phyloP scores from a whole-genome alignment of 2,888 invertebrate species.

The Caenorhabditis becei region DNA sequence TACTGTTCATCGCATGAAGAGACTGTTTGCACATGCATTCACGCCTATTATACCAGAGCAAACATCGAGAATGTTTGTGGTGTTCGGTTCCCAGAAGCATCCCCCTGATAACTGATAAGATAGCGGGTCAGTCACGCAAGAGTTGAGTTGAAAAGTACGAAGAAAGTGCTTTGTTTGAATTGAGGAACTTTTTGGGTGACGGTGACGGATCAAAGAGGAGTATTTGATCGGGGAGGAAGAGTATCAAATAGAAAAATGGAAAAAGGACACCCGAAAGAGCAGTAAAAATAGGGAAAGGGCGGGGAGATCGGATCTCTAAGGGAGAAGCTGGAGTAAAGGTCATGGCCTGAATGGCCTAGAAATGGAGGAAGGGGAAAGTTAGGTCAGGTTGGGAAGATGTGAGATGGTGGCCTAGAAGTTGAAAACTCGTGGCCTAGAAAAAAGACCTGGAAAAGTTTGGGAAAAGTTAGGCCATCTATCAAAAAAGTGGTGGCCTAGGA shows the following conservation, averaged over 20 bases:
- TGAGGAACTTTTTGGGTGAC: constrained; percentile 12
- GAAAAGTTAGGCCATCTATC: too few relatives aligned
- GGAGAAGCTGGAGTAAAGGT: not conserved
- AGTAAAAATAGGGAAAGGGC: not conserved
- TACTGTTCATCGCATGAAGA: constrained; percentile 14
- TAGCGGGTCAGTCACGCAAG: constrained; percentile 49
- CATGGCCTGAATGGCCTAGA: too few relatives aligned
- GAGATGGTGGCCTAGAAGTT: too few relatives aligned
- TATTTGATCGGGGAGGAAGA: not conserved
- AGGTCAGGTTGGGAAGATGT: too few relatives aligned
- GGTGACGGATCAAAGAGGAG: not conserved
- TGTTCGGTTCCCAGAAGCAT: constrained; percentile 31
- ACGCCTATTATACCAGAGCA: constrained; percentile 45
- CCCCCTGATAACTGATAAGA: constrained; percentile 21
- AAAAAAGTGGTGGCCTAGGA: too few relatives aligned
- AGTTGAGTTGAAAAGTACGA: constrained; percentile 37
- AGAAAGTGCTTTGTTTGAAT: constrained; percentile 30
- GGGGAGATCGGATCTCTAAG: not conserved
- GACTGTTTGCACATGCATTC: constrained; percentile 49
- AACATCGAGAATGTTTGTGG: constrained; percentile 28
- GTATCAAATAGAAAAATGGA: constrained; percentile 8
- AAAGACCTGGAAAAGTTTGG: too few relatives aligned
- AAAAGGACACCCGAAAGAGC: constrained; percentile 16
- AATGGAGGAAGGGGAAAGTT: too few relatives aligned
- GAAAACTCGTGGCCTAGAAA: too few relatives aligned